Evolutionary conservation across 1,140 invertebrate species (phyloP), one percentile per base, ranked within the genome.

Genomic region (Cardiocondyla obscurior): DNA sequence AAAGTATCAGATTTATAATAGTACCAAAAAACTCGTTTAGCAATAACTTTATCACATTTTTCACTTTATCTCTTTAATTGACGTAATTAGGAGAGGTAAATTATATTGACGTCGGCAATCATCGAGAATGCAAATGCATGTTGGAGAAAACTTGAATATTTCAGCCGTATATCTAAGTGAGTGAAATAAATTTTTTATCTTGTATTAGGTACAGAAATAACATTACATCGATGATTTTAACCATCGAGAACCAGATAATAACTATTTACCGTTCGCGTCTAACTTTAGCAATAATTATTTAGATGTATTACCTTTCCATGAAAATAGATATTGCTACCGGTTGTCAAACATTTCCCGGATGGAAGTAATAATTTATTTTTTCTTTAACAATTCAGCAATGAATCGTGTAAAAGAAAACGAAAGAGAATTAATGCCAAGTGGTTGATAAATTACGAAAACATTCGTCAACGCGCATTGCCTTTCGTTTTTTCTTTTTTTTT

Each of bases 1-100:
- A 49, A 58, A 36, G n/a, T 28, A 25, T 42, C 8, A 55, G 69
- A 81, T 73, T 81, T 39, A 42, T 28, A 51, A 53, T 42, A 53
- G 16, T 8, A 5, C 12, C 22, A 30, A 2, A 53, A 19, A 16
- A 16, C 4, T 0, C 33, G 16, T 79, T 64, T 49, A 33, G 4
- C 5, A 70, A 2, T 7, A 25, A 44, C 1, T 55, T 6, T 49
- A 33, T 44, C 5, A 53, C 44, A n/a, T 57, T 14, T 5, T 12
- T n/a, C 3, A 22, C 30, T 69, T 33, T 0, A 51, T 19, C 14
- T 36, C 30, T 1, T 46, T 22, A 30, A 46, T 46, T 49, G 1
- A 1, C 1, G 3, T 19, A 16, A 25, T 36, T 76, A 51, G 49
- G 25, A 14, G 4, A 46, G 1, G 44, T 46, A 74, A 76, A 49